These are phyloP conservation scores for Protomyctophum bolini DNA, from an alignment of 2,113 vertebrate genomes.

Conservation along the genomic window DNA sequence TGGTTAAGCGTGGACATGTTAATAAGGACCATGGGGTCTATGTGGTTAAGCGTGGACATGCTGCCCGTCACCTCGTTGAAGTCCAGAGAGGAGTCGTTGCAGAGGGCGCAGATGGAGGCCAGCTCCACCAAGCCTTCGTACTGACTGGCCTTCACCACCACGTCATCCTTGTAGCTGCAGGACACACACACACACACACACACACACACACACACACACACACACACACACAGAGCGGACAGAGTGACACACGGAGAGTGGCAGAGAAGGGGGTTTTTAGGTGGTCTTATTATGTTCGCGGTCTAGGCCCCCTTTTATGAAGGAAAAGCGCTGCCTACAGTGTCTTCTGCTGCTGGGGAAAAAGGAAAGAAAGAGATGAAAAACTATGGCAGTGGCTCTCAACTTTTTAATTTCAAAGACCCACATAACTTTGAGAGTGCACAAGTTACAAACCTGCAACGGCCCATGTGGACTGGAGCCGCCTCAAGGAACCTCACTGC, in stretches of 20 bases:
- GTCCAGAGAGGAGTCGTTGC: slow-evolving; percentile 90
- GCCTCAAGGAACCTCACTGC: too few species aligned
- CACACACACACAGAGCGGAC: not conserved
- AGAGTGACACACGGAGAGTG: not conserved
- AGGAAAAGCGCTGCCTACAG: not conserved
- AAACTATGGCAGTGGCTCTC: not conserved
- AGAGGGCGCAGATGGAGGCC: slow-evolving; percentile 91
- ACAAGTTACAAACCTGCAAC: too few species aligned
- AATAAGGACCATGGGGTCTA: too few species aligned
- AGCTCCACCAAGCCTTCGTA: slow-evolving; percentile 90
- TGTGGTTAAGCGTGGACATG: too few species aligned
- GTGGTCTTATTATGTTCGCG: too few species aligned
- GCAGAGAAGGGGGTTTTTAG: not conserved
- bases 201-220: not conserved
- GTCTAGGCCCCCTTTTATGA: not conserved
- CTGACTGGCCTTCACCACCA: slow-evolving; percentile 79
- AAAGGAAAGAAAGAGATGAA: not conserved
- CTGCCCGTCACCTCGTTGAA: slow-evolving; percentile 80
- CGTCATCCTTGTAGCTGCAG: slow-evolving; percentile 84
- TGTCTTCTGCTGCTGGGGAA: too few species aligned
- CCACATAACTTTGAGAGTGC: too few species aligned
- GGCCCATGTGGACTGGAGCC: too few species aligned
- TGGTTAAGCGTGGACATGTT: too few species aligned
- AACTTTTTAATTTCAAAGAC: too few species aligned
- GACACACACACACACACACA: not conserved